Percentiles rank a stretch among this genome's conserved stretches.
phyloP scores from a whole-genome alignment of 2,113 vertebrate genomes.

The Platysteira castanea region DNA sequence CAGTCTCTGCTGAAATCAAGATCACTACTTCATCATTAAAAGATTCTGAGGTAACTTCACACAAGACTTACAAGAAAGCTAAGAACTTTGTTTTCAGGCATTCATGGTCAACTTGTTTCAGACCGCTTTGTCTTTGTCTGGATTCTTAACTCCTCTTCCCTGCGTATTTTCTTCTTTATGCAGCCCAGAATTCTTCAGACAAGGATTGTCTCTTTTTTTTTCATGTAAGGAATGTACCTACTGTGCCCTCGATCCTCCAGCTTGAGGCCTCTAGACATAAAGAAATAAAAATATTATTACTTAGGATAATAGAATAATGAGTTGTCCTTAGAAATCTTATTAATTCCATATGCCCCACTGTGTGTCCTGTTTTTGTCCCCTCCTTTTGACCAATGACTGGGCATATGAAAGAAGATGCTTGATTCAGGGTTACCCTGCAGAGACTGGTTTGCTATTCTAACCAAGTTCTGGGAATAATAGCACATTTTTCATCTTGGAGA shows the following conservation, averaged over 20 bases:
- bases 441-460: constrained; percentile 42
- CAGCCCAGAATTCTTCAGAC: neutral
- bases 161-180: neutral
- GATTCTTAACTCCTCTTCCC: neutral
- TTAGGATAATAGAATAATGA: constrained; percentile 20
- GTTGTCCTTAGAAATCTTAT: neutral
- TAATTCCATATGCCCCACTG: constrained; percentile 7
- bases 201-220: neutral
- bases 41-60: neutral
- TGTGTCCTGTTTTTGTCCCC: constrained; percentile 11
- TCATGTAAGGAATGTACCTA: neutral
- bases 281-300: constrained; percentile 48
- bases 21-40: neutral
- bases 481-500: constrained; percentile 32
- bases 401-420: constrained; percentile 24
- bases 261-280: neutral
- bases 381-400: neutral
- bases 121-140: neutral
- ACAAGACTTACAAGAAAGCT: neutral
- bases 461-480: constrained; percentile 29
- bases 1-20: neutral
- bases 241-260: neutral
- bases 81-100: neutral
- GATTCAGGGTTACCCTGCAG: constrained; percentile 17
- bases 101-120: neutral